Conservation (phyloP, 1,140 invertebrate genomes). For the Periplaneta americana region DNA sequence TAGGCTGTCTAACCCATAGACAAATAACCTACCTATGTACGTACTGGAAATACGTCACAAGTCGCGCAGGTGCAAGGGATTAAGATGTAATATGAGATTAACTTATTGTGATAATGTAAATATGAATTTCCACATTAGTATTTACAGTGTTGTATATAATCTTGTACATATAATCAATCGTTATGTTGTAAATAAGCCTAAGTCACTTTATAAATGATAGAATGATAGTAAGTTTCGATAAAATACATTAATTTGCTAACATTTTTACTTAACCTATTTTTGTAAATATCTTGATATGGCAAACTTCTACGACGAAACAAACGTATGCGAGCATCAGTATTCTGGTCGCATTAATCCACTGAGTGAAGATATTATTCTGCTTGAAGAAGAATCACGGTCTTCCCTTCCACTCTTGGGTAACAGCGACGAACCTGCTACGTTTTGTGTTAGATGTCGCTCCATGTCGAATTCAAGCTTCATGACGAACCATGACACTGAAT, state of each 20-base stretch:
- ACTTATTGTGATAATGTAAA: too few species aligned
- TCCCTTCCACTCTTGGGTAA: neutral
- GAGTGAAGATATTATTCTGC: neutral
- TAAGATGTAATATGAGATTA: neutral
- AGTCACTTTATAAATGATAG: neutral
- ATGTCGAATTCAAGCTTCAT: neutral
- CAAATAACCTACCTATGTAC: too few species aligned
- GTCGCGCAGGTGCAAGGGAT: neutral
- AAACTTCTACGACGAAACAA: neutral
- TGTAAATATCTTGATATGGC: neutral
- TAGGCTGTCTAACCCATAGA: too few species aligned
- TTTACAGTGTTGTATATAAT: neutral
- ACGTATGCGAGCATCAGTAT: neutral
- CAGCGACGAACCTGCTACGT: constrained; percentile 10
- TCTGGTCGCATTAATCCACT: neutral
- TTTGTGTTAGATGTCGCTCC: constrained; percentile 8
- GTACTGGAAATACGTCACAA: neutral
- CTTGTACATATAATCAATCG: too few species aligned
- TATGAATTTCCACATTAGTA: neutral
- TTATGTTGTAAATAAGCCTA: neutral
- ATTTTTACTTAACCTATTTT: neutral
- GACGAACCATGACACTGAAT: neutral
- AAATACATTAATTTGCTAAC: neutral
- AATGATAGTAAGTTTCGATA: neutral
- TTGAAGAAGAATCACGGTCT: neutral